phyloP scores from a whole-genome alignment of 1,140 invertebrate species.

The Ditylenchus dipsaci region DNA sequence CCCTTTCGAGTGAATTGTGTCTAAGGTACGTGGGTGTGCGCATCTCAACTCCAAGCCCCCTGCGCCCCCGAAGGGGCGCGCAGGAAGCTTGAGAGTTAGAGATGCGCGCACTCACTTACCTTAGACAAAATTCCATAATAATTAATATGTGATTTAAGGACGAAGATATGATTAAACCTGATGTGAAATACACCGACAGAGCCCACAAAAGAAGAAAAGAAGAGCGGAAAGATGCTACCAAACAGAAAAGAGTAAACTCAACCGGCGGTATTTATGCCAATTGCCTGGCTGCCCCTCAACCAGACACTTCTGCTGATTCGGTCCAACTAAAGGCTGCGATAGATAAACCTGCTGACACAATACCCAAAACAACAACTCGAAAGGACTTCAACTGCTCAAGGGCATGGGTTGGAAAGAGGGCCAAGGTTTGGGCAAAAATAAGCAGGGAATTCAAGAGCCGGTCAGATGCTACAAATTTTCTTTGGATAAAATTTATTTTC shows the following conservation, averaged over 20 bases:
- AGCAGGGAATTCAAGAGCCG: slow-evolving; percentile 25
- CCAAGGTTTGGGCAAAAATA: slow-evolving; percentile 26
- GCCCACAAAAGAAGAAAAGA: neutral
- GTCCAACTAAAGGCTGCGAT: neutral
- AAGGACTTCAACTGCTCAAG: slow-evolving; percentile 24
- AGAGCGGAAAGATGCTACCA: too few relatives aligned
- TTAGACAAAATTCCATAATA: slow-evolving; percentile 70
- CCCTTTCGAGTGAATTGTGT: too few relatives aligned
- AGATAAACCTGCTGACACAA: neutral
- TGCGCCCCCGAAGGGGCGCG: too few relatives aligned
- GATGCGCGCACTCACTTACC: too few relatives aligned
- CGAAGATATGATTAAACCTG: slow-evolving; percentile 24
- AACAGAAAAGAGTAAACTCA: neutral
- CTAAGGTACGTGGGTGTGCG: too few relatives aligned
- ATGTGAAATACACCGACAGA: neutral
- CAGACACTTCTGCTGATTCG: slow-evolving; percentile 3
- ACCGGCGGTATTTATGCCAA: slow-evolving; percentile 45
- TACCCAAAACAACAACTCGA: slow-evolving; percentile 12
- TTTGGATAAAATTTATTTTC: neutral
- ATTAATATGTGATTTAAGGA: slow-evolving; percentile 21
- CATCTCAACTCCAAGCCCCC: too few relatives aligned
- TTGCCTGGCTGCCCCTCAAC: slow-evolving; percentile 41
- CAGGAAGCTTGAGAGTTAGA: too few relatives aligned
- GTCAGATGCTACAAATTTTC: neutral
- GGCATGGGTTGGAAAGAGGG: slow-evolving; percentile 33